Conservation (phyloP, 2,888 invertebrate genomes). For the Orthosia gothica region DNA sequence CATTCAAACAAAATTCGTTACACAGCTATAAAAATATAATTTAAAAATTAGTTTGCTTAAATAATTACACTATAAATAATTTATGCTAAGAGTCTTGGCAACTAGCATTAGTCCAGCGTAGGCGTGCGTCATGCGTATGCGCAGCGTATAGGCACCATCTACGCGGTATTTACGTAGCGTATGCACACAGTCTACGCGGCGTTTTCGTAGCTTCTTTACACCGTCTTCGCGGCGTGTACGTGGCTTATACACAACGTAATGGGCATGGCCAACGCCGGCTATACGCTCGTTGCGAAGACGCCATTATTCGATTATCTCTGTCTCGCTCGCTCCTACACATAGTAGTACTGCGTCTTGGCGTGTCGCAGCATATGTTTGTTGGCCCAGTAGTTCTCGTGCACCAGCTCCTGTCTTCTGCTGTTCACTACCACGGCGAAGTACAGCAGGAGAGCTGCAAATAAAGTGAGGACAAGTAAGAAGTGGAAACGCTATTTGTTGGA, state of each 20-base stretch:
- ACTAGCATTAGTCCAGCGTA: not conserved
- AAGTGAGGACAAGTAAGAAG: not conserved
- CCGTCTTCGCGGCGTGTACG: no score
- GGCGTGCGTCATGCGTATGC: not conserved
- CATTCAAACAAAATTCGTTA: conserved; percentile 18
- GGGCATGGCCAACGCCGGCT: not conserved
- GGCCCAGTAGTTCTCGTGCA: conserved; percentile 72
- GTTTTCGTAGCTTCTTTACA: not conserved
- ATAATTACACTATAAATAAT: conserved; percentile 33
- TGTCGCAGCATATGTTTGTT: conserved; percentile 72
- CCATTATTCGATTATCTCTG: conserved; percentile 37
- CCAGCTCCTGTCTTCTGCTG: conserved; percentile 79
- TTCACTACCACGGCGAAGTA: conserved; percentile 82
- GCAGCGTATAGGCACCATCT: not conserved
- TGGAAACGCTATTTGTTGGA: not conserved
- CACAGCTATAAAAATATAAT: conserved; percentile 36
- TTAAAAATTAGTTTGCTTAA: conserved; percentile 30
- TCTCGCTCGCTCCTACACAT: conserved; percentile 56
- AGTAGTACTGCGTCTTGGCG: conserved; percentile 70
- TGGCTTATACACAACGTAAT: not conserved
- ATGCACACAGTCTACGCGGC: not conserved
- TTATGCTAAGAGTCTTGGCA: not conserved
- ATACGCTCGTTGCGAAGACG: not conserved
- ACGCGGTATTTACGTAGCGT: not conserved
- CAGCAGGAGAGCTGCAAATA: conserved; percentile 75